Conservation (phyloP, 2,113 vertebrate genomes). For the Myotis davidii region DNA sequence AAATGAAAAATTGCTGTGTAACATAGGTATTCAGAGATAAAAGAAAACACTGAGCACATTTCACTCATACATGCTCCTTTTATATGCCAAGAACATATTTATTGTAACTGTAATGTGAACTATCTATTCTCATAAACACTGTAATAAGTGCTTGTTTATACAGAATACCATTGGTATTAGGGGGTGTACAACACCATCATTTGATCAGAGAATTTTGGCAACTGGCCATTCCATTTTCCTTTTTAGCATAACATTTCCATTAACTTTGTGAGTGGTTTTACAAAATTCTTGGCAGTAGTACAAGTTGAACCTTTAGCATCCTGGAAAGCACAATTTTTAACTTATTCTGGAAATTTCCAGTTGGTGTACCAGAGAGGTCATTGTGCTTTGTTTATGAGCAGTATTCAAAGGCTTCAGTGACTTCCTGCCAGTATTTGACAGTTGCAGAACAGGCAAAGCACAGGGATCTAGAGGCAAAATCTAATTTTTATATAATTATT, state of each 20-base stretch:
- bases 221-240: constrained; percentile 42
- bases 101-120: neutral
- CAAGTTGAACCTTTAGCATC: constrained; percentile 66
- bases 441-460: constrained; percentile 50
- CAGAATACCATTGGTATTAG: constrained; percentile 7
- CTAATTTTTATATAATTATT: constrained; percentile 3
- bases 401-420: constrained; percentile 53
- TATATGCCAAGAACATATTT: neutral
- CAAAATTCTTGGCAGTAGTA: constrained; percentile 57
- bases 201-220: constrained; percentile 42
- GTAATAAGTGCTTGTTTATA: neutral
- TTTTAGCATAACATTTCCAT: constrained; percentile 40
- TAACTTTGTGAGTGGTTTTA: constrained; percentile 55
- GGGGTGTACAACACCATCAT: neutral
- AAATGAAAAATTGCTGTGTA: constrained; percentile 13
- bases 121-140: neutral
- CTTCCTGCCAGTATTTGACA: constrained; percentile 37
- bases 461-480: neutral
- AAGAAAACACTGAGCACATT: neutral
- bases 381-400: constrained; percentile 58
- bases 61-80: neutral
- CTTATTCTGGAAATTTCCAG: constrained; percentile 69
- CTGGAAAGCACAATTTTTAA: constrained; percentile 61
- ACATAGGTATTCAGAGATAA: constrained; percentile 5
- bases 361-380: constrained; percentile 54